phyloP scores from a whole-genome alignment of 2,113 vertebrate genomes.

The Sinocyclocheilus maitianheensis region DNA sequence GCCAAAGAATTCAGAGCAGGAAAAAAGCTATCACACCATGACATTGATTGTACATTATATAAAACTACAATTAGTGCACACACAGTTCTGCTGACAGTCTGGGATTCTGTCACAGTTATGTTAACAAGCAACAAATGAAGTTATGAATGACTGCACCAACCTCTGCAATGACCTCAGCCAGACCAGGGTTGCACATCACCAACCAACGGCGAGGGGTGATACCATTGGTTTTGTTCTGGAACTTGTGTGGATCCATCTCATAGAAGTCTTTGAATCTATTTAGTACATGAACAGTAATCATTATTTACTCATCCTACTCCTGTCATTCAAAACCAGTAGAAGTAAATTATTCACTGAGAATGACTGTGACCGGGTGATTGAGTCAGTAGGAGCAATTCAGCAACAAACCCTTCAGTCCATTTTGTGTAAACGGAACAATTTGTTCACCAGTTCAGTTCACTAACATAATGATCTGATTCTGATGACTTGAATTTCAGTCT shows the following conservation, averaged over 20 bases:
- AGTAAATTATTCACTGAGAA: not conserved
- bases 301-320: not conserved
- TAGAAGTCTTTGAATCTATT: conserved; percentile 92
- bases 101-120: not conserved
- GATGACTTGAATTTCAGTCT: not conserved
- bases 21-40: not conserved
- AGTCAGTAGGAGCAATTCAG: not conserved
- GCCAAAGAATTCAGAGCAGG: not conserved
- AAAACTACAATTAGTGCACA: conserved; percentile 1
- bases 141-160: conserved; percentile 65
- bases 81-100: not conserved
- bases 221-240: conserved; percentile 94
- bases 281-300: not conserved
- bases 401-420: not conserved
- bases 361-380: not conserved
- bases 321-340: not conserved
- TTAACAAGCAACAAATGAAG: not conserved
- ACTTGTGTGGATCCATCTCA: conserved; percentile 89
- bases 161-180: conserved; percentile 91
- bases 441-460: not conserved
- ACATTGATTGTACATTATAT: not conserved
- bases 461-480: not conserved
- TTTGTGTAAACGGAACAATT: not conserved
- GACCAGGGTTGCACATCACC: conserved; percentile 87
- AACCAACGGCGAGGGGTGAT: conserved; percentile 94